Conservation (phyloP, 2,113 vertebrate species). For the Pteropus alecto region DNA sequence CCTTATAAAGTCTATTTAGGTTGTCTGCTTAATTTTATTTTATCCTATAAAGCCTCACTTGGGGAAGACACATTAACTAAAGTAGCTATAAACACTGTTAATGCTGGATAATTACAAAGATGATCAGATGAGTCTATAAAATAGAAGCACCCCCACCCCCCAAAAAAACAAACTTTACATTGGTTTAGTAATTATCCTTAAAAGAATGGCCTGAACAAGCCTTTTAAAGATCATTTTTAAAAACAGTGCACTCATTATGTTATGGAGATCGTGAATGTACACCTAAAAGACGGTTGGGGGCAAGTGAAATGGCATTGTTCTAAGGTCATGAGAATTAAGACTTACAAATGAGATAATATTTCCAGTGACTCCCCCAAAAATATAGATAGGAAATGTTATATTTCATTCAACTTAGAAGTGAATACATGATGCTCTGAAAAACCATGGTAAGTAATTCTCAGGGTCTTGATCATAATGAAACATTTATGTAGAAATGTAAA, state of each 20-base stretch:
- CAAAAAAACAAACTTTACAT: neutral
- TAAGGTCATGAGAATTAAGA: neutral
- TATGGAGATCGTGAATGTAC: neutral
- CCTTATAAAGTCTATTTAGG: slow-evolving; percentile 3
- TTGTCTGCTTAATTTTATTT: neutral
- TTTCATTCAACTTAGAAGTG: neutral
- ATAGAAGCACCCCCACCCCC: neutral
- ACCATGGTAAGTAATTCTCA: neutral
- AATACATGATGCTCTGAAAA: neutral
- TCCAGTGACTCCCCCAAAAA: neutral
- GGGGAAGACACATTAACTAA: neutral
- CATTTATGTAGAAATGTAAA: neutral
- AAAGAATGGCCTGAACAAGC: neutral
- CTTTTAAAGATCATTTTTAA: neutral
- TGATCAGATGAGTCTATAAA: neutral
- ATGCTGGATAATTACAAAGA: neutral
- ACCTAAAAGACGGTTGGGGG: neutral
- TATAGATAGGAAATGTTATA: neutral
- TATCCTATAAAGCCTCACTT: neutral
- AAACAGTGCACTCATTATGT: neutral
- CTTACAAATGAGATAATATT: neutral
- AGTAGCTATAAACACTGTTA: neutral
- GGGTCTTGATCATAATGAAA: neutral
- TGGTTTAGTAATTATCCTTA: neutral
- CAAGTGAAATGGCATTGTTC: neutral